Evolutionary conservation across 2,113 vertebrate species (phyloP).

Genomic region (Sus scrofa): DNA sequence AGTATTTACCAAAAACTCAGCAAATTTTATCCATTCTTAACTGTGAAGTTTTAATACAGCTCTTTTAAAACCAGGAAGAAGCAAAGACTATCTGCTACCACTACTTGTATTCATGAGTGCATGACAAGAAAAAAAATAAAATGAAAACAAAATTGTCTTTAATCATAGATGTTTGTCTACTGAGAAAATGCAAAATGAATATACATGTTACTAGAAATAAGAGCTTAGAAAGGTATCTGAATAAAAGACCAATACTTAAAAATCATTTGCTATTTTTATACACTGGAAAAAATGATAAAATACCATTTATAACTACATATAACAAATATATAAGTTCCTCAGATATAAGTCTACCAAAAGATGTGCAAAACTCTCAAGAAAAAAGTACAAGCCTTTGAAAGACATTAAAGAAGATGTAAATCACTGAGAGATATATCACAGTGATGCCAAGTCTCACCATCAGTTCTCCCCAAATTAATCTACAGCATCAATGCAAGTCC

Average conservation of each 20-base stretch:
- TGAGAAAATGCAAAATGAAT: neutral
- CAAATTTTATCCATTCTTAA: neutral
- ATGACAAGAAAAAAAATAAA: neutral
- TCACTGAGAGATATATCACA: neutral
- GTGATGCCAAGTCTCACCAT: neutral
- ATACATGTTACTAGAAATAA: conserved; percentile 3
- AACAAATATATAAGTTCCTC: neutral
- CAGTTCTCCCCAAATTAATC: neutral
- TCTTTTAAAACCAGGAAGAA: neutral
- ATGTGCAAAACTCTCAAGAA: neutral
- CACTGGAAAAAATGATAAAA: neutral
- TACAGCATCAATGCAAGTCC: neutral
- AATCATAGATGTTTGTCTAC: neutral
- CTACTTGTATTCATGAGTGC: neutral
- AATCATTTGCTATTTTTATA: neutral
- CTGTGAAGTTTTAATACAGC: conserved; percentile 12
- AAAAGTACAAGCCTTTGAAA: neutral
- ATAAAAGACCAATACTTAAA: conserved; percentile 22
- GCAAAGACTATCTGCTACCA: neutral
- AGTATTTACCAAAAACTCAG: conserved; percentile 4
- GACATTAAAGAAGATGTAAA: neutral
- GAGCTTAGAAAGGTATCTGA: neutral
- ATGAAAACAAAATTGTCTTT: neutral
- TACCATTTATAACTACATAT: neutral
- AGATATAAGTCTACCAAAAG: conserved; percentile 49